Percentiles rank a stretch among this genome's conserved stretches.
These are phyloP conservation scores for Tetramorium parvispinum DNA, from an alignment of 1,140 invertebrate species.

Conservation along the genomic window DNA sequence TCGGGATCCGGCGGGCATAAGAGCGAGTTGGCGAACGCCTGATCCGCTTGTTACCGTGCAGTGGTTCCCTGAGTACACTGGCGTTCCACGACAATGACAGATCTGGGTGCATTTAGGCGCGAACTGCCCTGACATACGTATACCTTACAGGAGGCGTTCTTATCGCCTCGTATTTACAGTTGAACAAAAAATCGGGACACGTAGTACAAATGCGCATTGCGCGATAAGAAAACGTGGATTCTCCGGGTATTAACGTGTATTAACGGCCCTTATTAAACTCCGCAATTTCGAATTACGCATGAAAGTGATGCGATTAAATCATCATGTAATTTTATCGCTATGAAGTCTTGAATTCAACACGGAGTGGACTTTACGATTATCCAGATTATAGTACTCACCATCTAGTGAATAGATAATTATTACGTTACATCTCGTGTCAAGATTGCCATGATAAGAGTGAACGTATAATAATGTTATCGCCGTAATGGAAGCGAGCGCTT, in stretches of 20 bases:
- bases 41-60: neutral
- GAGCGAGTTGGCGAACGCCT: conserved; percentile 10
- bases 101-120: neutral
- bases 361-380: neutral
- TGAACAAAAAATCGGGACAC: neutral
- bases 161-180: neutral
- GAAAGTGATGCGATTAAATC: conserved; percentile 20
- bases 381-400: neutral
- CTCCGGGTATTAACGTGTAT: neutral
- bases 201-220: neutral
- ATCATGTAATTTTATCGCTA: neutral
- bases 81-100: too few species aligned
- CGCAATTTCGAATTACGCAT: neutral
- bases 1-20: conserved; percentile 71
- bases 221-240: neutral
- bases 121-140: neutral
- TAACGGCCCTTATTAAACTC: neutral
- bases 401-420: conserved; percentile 22
- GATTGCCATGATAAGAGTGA: neutral
- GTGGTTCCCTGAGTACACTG: conserved; percentile 5
- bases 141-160: too few species aligned
- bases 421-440: neutral
- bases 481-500: neutral
- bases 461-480: neutral
- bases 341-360: neutral